A percentile compares a stretch with the other conserved stretches of the same genome.
Conservation (phyloP, 1,140 invertebrate species). For the Hyposmocoma kahamanoa region DNA sequence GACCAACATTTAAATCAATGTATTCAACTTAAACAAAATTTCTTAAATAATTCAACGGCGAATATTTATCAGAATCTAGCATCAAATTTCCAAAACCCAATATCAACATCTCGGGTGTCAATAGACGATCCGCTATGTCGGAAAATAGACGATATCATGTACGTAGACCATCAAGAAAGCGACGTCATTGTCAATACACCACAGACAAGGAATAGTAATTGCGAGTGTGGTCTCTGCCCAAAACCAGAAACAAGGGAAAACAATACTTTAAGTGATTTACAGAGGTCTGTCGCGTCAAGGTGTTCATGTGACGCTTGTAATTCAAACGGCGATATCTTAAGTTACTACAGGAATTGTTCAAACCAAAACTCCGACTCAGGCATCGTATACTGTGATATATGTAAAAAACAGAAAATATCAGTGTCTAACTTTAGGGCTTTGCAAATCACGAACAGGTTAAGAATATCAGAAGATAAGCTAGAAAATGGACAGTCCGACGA, state of each 20-base stretch:
- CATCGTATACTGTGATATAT: slow-evolving; percentile 62
- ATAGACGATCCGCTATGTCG: slow-evolving; percentile 56
- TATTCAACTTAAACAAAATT: slow-evolving; percentile 68
- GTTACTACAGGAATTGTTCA: slow-evolving; percentile 54
- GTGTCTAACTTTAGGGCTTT: slow-evolving; percentile 66
- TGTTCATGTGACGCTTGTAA: slow-evolving; percentile 64
- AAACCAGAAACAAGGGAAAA: slow-evolving; percentile 44
- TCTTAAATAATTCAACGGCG: slow-evolving; percentile 55
- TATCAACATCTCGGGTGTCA: slow-evolving; percentile 46
- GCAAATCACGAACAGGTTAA: slow-evolving; percentile 62
- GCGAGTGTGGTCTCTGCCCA: slow-evolving; percentile 62
- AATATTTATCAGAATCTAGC: slow-evolving; percentile 59
- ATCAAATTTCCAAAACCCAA: slow-evolving; percentile 44
- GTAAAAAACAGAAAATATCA: slow-evolving; percentile 71
- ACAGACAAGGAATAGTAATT: slow-evolving; percentile 45
- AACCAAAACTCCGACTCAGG: slow-evolving; percentile 57
- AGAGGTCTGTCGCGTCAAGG: slow-evolving; percentile 55
- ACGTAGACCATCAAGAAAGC: slow-evolving; percentile 54
- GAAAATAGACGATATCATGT: slow-evolving; percentile 59
- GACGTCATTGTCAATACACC: slow-evolving; percentile 40
- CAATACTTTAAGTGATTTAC: slow-evolving; percentile 61
- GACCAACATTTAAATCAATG: slow-evolving; percentile 76
- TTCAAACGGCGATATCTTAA: slow-evolving; percentile 55
- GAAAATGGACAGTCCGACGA: slow-evolving; percentile 57
- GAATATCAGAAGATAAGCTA: slow-evolving; percentile 50